A percentile compares a stretch with the other conserved stretches of the same genome.
These are phyloP conservation scores for Pempheris klunzingeri DNA, from an alignment of 2,797 vertebrate species.

Conservation along the genomic window DNA sequence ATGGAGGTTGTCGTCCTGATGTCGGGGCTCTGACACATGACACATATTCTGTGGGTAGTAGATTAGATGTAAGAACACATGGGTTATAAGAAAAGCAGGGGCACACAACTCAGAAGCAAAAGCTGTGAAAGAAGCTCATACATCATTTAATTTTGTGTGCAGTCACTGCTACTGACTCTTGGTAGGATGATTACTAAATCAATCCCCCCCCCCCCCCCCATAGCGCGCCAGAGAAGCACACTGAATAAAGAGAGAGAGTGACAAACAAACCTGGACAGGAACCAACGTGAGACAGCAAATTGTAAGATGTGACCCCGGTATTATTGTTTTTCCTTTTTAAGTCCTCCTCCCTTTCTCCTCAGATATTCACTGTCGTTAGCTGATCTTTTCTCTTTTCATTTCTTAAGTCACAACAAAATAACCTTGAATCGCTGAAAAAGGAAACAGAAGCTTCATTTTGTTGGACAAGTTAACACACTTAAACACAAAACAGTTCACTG, in stretches of 20 bases:
- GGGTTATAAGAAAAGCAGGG: neutral
- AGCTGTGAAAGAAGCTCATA: neutral
- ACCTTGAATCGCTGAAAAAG: neutral
- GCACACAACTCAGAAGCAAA: neutral
- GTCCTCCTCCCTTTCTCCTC: too few species aligned
- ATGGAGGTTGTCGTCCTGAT: too few species aligned
- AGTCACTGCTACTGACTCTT: too few species aligned
- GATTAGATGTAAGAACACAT: neutral
- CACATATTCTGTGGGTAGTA: too few species aligned
- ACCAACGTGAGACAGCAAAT: neutral
- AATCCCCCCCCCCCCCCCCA: too few species aligned
- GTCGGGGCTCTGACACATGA: too few species aligned
- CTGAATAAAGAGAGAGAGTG: neutral
- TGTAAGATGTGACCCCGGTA: neutral
- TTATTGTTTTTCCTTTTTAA: neutral
- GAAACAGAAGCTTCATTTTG: too few species aligned
- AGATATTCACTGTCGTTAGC: too few species aligned
- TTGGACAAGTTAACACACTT: too few species aligned
- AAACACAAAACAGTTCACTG: too few species aligned
- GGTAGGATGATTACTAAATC: too few species aligned
- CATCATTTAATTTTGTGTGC: neutral
- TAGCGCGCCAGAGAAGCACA: neutral
- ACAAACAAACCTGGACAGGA: neutral
- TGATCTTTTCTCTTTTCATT: neutral
- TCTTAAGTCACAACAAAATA: neutral